These are phyloP conservation scores for Enoplolaimus lenunculus DNA, from an alignment of 2,888 invertebrate genomes.

Conservation along the genomic window DNA sequence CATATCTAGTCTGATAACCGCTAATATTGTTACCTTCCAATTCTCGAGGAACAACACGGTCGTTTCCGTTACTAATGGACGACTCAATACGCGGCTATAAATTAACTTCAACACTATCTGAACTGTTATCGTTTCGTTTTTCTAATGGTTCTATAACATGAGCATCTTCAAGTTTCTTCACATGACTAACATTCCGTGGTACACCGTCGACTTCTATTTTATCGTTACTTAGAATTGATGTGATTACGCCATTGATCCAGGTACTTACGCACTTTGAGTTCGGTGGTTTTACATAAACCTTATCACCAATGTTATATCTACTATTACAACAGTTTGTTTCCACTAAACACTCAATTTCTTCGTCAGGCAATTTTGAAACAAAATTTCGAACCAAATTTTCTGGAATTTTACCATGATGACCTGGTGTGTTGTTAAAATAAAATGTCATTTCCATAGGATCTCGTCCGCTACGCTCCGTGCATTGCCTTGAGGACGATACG, in stretches of 20 bases:
- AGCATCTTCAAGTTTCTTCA: too few relatives aligned
- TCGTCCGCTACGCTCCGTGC: too few relatives aligned
- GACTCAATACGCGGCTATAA: too few relatives aligned
- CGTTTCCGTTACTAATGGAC: too few relatives aligned
- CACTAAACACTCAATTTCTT: neutral
- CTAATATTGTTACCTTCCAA: neutral
- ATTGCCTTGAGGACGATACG: neutral
- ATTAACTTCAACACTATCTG: too few relatives aligned
- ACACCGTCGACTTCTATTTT: neutral
- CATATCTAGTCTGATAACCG: neutral
- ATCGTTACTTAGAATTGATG: neutral
- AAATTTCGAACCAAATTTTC: neutral
- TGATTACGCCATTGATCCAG: too few relatives aligned
- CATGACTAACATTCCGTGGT: neutral
- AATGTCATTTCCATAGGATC: too few relatives aligned
- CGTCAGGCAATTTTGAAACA: neutral
- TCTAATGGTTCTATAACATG: too few relatives aligned
- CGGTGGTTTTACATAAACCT: neutral
- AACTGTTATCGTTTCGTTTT: too few relatives aligned
- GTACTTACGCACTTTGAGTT: neutral
- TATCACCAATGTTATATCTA: neutral
- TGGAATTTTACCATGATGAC: neutral
- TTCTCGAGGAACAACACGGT: too few relatives aligned
- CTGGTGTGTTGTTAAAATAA: neutral
- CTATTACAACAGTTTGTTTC: neutral